Evolutionary conservation across 2,888 invertebrate species (phyloP), one percentile per base, ranked within the genome.

Genomic region (Cremastobaeus sp.): DNA sequence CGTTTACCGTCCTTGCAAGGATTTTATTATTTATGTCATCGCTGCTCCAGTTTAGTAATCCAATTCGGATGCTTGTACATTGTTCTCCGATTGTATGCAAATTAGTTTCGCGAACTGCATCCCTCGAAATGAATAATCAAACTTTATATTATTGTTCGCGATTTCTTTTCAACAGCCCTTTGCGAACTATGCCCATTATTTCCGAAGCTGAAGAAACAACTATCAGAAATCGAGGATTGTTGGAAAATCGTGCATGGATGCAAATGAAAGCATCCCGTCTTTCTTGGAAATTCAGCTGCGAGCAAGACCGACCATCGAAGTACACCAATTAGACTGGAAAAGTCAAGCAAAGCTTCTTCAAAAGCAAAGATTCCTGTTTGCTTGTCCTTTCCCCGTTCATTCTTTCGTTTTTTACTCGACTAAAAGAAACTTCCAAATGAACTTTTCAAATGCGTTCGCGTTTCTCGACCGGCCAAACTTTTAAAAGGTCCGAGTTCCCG

Each of bases 371-470:
- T 66, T 25, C 62, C 11, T 41, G 37, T 52, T 54, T 32, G 11
- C n/a, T 41, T 18, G 3, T 28, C n/a, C 21, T 47, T 50, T 52
- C 18, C 47, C 32, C n/a, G 43, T 39, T 17, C 2, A 50, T 65
- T 74, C 52, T 60, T 60, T 41, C 21, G 55, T 50, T 64, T 68
- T 71, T 68, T 55, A 35, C 64, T 75, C 59, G 11, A 39, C 59
- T 39, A 57, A 52, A 68, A 64, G 71, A 75, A 75, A 75, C 74
- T 75, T 75, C 41, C 52, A 71, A 75, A 71, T 71, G 71, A 75
- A 71, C 75, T 75, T 75, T 68, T 68, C 68, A 75, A 75, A 75
- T 75, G 68, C 64, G 75, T 71, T 62, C 66, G 57, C 70, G 52
- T 71, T 71, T 55, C 41, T 15, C 2, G 55, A 55, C 43, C 48